phyloP scores from a whole-genome alignment of 2,888 invertebrate species.

The Eilema griseolum region DNA sequence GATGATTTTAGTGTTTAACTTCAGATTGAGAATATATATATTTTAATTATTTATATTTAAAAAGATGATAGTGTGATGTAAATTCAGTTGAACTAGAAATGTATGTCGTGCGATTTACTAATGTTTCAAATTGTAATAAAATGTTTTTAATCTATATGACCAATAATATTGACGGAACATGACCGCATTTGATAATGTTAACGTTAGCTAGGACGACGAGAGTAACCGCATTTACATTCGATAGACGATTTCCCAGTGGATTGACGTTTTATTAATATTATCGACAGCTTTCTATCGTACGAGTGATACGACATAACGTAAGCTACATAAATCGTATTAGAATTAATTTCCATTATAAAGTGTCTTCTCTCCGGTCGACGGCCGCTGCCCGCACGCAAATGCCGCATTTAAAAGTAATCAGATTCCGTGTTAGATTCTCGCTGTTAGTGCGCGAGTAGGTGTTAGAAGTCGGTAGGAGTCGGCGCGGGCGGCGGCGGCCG shows the following conservation, averaged over 20 bases:
- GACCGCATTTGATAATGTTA: slow-evolving; percentile 70
- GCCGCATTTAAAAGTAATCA: slow-evolving; percentile 73
- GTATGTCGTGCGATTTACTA: slow-evolving; percentile 76
- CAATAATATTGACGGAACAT: slow-evolving; percentile 76
- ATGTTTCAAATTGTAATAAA: slow-evolving; percentile 54
- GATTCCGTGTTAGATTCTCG: slow-evolving; percentile 73
- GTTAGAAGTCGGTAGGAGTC: slow-evolving; percentile 44
- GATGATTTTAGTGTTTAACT: slow-evolving; percentile 80
- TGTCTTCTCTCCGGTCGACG: slow-evolving; percentile 69
- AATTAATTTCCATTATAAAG: slow-evolving; percentile 78
- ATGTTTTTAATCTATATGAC: slow-evolving; percentile 73
- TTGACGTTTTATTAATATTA: slow-evolving; percentile 56
- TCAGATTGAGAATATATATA: slow-evolving; percentile 80
- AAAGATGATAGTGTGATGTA: slow-evolving; percentile 74
- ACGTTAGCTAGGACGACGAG: slow-evolving; percentile 59
- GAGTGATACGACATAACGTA: slow-evolving; percentile 66
- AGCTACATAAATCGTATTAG: slow-evolving; percentile 75
- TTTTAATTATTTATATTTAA: slow-evolving; percentile 76
- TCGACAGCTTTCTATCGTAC: slow-evolving; percentile 66
- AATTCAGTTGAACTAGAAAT: slow-evolving; percentile 80
- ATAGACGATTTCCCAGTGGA: slow-evolving; percentile 68
- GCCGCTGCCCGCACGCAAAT: slow-evolving; percentile 62
- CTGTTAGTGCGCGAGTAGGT: slow-evolving; percentile 60
- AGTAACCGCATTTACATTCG: slow-evolving; percentile 77
- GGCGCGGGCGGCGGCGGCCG: slow-evolving; percentile 60